Evolutionary conservation across 2,888 invertebrate species (phyloP), one percentile per base, ranked within the genome.

Genomic region (Catocala sponsa): DNA sequence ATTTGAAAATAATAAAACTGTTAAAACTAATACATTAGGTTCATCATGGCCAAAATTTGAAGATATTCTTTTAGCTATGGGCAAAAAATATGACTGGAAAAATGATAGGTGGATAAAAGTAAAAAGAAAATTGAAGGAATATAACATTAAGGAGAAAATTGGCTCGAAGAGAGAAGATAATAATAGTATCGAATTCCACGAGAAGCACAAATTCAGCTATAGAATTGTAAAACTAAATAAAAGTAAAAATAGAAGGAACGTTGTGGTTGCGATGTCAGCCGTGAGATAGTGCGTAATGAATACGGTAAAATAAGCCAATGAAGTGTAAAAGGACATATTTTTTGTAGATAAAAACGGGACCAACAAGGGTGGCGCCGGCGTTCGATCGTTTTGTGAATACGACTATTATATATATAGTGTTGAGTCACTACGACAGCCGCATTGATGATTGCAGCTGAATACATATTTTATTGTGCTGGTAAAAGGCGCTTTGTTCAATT

Each of bases 61-160:
- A 74, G 92, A 94, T 32, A 88, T 94, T 33, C 76, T 94, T 61
- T 70, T 88, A 74, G 87, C 84, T 50, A 89, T 93, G 71, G 94
- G 94, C 5, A 90, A 86, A 65, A 88, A 82, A 76, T 94, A 94
- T 61, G 94, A 94, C 65, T 94, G 94, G 94, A 94, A 93, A 80
- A 94, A 92, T 66, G 94, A 94, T 57, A 81, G 92, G 67, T 94
- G 94, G 94, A 89, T 94, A 59, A 94, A 94, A 89, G 85, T 92
- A 0, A 92, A 89, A 78, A 80, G 81, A 50, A 92, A 91, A 85
- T 60, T 78, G 25, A 86, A 84, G 62, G 69, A 64, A 60, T 61
- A 68, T 5, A 67, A 65, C 13, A 66, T 43, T 46, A 50, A 66
- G 15, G 72, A 68, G 48, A 66, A 74, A 53, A 55, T 65, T 10